A percentile compares a stretch with the other conserved stretches of the same genome.
Conservation (phyloP, 2,888 invertebrate species). For the Nemoura dubitans region DNA sequence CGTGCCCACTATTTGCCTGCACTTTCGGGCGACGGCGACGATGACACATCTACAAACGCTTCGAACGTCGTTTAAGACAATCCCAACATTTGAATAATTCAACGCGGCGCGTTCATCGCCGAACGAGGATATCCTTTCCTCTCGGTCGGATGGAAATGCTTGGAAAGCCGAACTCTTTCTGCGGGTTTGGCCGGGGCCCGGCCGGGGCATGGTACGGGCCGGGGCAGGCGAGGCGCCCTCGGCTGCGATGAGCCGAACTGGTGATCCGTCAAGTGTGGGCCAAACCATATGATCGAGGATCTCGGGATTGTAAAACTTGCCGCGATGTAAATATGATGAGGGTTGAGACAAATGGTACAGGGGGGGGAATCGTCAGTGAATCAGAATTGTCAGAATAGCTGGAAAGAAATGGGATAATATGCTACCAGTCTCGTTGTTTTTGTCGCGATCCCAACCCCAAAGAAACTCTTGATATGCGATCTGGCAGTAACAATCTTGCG, state of each 20-base stretch:
- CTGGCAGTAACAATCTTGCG: neutral
- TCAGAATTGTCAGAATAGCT: neutral
- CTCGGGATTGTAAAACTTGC: neutral
- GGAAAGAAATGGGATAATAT: neutral
- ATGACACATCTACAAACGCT: neutral
- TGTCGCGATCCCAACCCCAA: neutral
- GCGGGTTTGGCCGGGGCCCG: neutral
- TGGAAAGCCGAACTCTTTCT: neutral
- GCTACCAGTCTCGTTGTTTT: neutral
- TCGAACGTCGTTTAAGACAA: constrained; percentile 4
- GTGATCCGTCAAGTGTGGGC: neutral
- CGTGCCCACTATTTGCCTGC: neutral
- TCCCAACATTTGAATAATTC: neutral
- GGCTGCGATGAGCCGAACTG: neutral
- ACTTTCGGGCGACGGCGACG: neutral
- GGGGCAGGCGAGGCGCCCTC: neutral
- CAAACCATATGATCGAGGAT: neutral
- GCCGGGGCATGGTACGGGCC: neutral
- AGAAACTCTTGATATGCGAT: neutral
- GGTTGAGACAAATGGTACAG: neutral
- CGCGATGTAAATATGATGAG: neutral
- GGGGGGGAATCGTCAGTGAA: neutral
- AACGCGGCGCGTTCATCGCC: neutral
- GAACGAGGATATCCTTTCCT: neutral
- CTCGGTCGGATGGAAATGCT: neutral